These are phyloP conservation scores for Bombus pyrosoma DNA, from an alignment of 1,140 invertebrate genomes.

Conservation along the genomic window DNA sequence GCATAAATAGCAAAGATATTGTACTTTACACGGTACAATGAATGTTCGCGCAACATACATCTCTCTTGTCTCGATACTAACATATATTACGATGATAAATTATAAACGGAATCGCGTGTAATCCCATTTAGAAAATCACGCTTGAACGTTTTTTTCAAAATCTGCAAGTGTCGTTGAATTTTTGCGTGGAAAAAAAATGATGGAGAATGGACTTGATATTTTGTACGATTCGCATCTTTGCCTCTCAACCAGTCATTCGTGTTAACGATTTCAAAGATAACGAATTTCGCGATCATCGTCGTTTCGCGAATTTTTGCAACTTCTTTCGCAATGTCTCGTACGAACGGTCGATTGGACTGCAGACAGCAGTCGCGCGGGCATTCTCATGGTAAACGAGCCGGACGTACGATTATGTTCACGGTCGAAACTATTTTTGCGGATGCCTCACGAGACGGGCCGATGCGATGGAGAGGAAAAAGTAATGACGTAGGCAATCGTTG, in stretches of 20 bases:
- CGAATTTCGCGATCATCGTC: background rate
- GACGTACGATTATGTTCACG: constrained; percentile 48
- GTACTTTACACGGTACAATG: too few species aligned
- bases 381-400: constrained; percentile 40
- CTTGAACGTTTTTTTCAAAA: too few species aligned
- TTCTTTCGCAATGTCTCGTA: constrained; percentile 8
- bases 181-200: too few species aligned
- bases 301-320: background rate
- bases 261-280: background rate
- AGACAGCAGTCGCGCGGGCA: background rate
- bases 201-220: too few species aligned
- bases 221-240: too few species aligned
- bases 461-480: constrained; percentile 19
- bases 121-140: too few species aligned
- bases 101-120: too few species aligned
- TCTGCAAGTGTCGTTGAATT: too few species aligned
- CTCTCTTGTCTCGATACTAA: rapidly evolving
- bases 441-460: constrained; percentile 34
- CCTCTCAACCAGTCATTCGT: background rate
- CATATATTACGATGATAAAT: too few species aligned
- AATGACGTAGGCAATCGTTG: constrained; percentile 35
- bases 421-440: constrained; percentile 57
- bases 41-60: too few species aligned
- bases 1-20: too few species aligned
- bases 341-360: background rate